These are phyloP conservation scores for Mechanitis mazaeus DNA, from an alignment of 2,888 invertebrate genomes.

Conservation along the genomic window DNA sequence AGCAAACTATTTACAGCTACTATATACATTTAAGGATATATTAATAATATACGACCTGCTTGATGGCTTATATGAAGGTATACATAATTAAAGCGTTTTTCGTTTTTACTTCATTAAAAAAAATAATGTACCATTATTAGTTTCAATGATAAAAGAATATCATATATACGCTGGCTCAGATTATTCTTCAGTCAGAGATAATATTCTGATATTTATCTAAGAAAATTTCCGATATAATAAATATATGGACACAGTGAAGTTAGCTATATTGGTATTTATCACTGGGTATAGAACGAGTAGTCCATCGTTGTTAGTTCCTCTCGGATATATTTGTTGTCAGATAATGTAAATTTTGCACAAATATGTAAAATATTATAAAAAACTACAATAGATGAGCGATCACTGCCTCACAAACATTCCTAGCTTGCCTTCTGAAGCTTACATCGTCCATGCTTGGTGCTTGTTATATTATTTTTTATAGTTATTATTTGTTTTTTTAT, in stretches of 20 bases:
- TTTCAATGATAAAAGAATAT: background rate
- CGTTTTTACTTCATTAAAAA: background rate
- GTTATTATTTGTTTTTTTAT: slow-evolving; percentile 52
- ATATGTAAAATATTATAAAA: slow-evolving; percentile 33
- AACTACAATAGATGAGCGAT: slow-evolving; percentile 60
- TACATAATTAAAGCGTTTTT: background rate
- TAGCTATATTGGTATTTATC: background rate
- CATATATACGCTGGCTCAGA: slow-evolving; percentile 1
- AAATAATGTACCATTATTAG: background rate
- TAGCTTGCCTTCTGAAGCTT: slow-evolving; percentile 71
- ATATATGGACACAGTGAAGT: background rate
- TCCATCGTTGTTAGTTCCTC: slow-evolving; percentile 7
- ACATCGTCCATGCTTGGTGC: slow-evolving; percentile 69
- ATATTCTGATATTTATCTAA: slow-evolving; percentile 20
- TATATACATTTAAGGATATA: slow-evolving; percentile 9
- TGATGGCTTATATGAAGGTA: background rate
- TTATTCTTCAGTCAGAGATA: slow-evolving; percentile 16
- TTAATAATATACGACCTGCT: background rate
- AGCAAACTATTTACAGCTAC: too few species aligned
- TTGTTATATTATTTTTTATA: slow-evolving; percentile 57
- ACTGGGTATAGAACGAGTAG: background rate
- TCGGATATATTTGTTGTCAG: slow-evolving; percentile 12
- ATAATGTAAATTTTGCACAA: slow-evolving; percentile 36
- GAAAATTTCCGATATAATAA: slow-evolving; percentile 12
- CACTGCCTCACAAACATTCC: slow-evolving; percentile 77